Base-by-base conservation (phyloP, 2,797 vertebrate genomes). In the Anabacerthia variegaticeps region DNA sequence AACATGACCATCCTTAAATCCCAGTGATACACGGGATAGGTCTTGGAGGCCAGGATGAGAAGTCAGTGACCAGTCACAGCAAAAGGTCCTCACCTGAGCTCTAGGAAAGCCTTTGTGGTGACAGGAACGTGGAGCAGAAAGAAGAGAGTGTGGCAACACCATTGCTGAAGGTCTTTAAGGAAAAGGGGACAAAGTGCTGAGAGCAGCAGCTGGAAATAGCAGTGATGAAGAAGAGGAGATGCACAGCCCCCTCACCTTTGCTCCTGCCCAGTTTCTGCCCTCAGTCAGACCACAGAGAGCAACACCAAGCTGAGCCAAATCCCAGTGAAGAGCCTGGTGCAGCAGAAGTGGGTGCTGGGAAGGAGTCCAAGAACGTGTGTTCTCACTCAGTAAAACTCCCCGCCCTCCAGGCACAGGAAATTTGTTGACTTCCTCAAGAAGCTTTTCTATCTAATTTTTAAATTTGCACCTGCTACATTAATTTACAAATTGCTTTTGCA, bases 1-100 rank as follows among this genome's bases (percentile, higher is more conserved):
- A 65, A 23, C 13, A 4, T 0, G 0, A 3, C 12, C 28, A 28
- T n/a, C 15, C 55, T 28, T 8, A 91, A 32, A 65, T 49, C 15
- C 18, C 26, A 12, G 26, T 37, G 24, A 26, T 20, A 2, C 5
- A 0, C 2, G 62, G 32, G 34, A 32, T 52, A 43, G 12, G 21
- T 55, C 21, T 41, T 34, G 13, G 56, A 58, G 37, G n/a, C n/a
- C 73, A n/a, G 32, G 19, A 17, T 3, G 26, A 52, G 26, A 63
- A 48, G 7, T 34, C 14, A 12, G 26, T 30, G 30, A 20, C 23
- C 20, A 18, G 21, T 10, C 2, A 0, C 80, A 80, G 39, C 5
- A 26, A n/a, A 16, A 73, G 7, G 11, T 34, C 34, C 39, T 49
- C 27, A 43, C 48, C 12, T 46, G 20, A 56, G 24, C 7, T 21